phyloP scores from a whole-genome alignment of 1,140 invertebrate species.

The Sipha flava region DNA sequence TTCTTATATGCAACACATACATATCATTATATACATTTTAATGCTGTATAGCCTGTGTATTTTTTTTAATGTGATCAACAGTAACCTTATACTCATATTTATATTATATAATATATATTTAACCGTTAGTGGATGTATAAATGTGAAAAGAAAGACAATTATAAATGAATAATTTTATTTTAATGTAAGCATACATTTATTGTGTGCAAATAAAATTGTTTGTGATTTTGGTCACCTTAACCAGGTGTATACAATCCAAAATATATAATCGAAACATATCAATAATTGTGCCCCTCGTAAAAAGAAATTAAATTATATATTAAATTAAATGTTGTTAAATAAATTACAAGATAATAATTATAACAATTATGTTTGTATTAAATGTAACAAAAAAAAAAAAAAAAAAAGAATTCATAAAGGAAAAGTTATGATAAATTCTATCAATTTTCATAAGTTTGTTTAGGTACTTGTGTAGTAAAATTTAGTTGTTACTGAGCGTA shows the following conservation, averaged over 20 bases:
- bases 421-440: background rate
- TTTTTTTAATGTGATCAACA: conserved; percentile 29
- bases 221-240: conserved; percentile 11
- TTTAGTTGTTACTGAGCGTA: conserved; percentile 29
- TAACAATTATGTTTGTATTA: background rate
- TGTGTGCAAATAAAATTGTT: background rate
- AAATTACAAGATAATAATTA: conserved; percentile 14
- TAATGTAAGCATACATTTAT: background rate
- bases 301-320: background rate
- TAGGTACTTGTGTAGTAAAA: conserved; percentile 20
- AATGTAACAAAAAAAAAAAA: background rate
- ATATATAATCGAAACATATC: conserved; percentile 32
- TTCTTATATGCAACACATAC: conserved; percentile 24
- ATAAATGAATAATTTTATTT: background rate
- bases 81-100: conserved; percentile 23
- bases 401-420: background rate
- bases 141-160: background rate
- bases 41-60: conserved; percentile 26
- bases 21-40: conserved; percentile 30
- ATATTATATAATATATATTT: background rate
- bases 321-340: conserved; percentile 12
- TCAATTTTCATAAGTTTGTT: background rate
- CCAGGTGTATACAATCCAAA: background rate
- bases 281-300: conserved; percentile 15
- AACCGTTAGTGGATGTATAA: background rate